Evolutionary conservation across 2,888 invertebrate species (phyloP).

Genomic region (Meiosimyza decipiens): DNA sequence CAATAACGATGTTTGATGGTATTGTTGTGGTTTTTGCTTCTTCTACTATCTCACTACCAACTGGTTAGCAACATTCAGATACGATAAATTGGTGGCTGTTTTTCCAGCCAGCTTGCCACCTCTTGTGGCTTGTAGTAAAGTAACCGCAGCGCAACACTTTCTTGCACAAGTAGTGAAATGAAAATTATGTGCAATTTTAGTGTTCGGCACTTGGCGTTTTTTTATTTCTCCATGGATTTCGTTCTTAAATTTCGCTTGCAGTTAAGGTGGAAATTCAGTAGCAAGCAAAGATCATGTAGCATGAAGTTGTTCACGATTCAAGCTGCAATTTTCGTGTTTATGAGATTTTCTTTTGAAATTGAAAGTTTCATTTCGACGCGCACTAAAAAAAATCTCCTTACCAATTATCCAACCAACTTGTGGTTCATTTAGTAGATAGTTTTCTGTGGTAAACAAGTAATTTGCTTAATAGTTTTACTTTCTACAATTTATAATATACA

Average conservation of each 20-base stretch:
- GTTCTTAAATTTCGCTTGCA: too few species aligned
- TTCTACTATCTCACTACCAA: neutral
- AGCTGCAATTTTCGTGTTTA: slow-evolving; percentile 15
- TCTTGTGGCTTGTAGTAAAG: slow-evolving; percentile 21
- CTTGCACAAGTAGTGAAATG: slow-evolving; percentile 41
- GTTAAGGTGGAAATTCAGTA: neutral
- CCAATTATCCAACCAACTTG: too few species aligned
- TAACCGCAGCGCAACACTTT: slow-evolving; percentile 35
- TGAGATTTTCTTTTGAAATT: slow-evolving; percentile 27
- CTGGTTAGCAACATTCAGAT: neutral
- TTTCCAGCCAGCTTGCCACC: slow-evolving; percentile 26
- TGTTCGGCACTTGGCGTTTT: neutral
- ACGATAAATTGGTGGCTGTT: slow-evolving; percentile 7
- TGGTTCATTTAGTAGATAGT: too few species aligned
- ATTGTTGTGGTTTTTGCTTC: slow-evolving; percentile 5
- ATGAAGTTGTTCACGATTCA: neutral
- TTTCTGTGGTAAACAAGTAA: too few species aligned
- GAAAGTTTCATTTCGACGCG: slow-evolving; percentile 30
- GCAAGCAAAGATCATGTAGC: slow-evolving; percentile 14
- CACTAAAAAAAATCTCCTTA: slow-evolving; percentile 15
- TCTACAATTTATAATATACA: too few species aligned
- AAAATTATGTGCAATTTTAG: slow-evolving; percentile 44
- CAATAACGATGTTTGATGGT: neutral
- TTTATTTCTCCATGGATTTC: neutral
- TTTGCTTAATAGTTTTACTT: too few species aligned